These are phyloP conservation scores for Panonychus citri DNA, from an alignment of 1,140 invertebrate genomes.

Conservation along the genomic window DNA sequence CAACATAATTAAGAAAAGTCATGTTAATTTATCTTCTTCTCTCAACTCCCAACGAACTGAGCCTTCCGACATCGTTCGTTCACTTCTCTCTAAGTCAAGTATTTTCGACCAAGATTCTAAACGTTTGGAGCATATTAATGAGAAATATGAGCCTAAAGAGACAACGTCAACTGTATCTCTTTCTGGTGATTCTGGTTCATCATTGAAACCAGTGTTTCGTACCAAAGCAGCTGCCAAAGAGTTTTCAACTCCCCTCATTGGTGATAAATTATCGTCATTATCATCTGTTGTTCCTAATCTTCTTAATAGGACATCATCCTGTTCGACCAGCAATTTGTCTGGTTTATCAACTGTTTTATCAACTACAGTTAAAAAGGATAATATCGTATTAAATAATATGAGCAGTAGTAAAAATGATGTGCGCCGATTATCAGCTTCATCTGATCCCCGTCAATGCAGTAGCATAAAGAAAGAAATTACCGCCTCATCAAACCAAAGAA, in stretches of 20 bases:
- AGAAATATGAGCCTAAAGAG: conserved; percentile 53
- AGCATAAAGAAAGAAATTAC: no score
- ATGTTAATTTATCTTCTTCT: conserved; percentile 24
- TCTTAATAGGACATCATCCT: neutral
- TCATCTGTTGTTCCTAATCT: neutral
- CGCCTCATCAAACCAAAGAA: no score
- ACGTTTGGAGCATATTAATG: conserved; percentile 58
- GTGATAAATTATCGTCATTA: neutral
- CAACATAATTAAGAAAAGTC: conserved; percentile 26
- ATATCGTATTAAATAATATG: no score
- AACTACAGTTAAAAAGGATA: no score
- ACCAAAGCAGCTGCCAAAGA: conserved; percentile 24
- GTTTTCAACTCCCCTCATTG: conserved; percentile 10
- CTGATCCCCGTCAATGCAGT: no score
- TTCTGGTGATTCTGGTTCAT: neutral
- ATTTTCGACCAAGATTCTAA: conserved; percentile 90
- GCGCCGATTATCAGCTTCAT: no score
- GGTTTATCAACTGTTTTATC: neutral
- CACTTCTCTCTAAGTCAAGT: conserved; percentile 64
- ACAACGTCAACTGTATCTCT: neutral
- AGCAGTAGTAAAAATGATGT: no score
- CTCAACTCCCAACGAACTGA: conserved; percentile 23
- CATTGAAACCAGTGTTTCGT: conserved; percentile 16
- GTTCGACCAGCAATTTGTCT: neutral
- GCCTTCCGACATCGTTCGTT: conserved; percentile 79